A percentile compares a stretch with the other conserved stretches of the same genome.
phyloP scores from a whole-genome alignment of 2,888 invertebrate genomes.

The Rhingia rostrata region DNA sequence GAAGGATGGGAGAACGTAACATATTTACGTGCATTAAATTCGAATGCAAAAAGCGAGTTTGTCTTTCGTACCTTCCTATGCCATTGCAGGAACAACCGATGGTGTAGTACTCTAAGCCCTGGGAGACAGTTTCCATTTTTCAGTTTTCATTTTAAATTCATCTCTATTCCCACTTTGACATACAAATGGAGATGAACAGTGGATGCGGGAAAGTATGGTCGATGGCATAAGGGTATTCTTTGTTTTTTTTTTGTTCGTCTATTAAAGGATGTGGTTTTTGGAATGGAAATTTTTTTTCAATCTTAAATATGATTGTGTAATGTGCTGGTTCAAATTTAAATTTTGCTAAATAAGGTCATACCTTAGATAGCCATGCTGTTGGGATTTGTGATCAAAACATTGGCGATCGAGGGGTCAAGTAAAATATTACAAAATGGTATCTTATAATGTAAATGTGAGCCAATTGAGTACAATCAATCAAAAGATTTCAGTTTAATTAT shows the following conservation, averaged over 20 bases:
- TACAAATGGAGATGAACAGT: conserved; percentile 10
- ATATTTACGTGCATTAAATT: conserved; percentile 56
- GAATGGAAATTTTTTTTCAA: too few relatives aligned
- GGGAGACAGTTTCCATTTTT: conserved; percentile 50
- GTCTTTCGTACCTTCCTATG: neutral
- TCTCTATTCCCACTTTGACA: conserved; percentile 48
- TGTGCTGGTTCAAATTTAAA: too few relatives aligned
- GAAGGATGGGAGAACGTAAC: conserved; percentile 11
- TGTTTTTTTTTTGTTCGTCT: neutral
- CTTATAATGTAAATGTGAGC: too few relatives aligned
- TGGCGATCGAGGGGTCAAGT: too few relatives aligned
- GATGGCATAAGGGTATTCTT: neutral
- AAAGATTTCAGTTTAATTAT: too few relatives aligned
- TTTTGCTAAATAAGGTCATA: too few relatives aligned
- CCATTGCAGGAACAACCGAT: neutral
- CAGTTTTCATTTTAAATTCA: conserved; percentile 50
- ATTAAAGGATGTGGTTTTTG: neutral
- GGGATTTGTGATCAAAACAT: too few relatives aligned
- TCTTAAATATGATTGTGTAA: too few relatives aligned
- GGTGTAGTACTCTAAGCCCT: conserved; percentile 11
- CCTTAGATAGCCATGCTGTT: too few relatives aligned
- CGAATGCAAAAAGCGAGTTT: conserved; percentile 15
- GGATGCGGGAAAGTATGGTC: conserved; percentile 9
- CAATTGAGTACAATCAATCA: too few relatives aligned
- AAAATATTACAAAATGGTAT: too few relatives aligned